Evolutionary conservation across 2,113 vertebrate species (phyloP).

Genomic region (Pseudorasbora parva): DNA sequence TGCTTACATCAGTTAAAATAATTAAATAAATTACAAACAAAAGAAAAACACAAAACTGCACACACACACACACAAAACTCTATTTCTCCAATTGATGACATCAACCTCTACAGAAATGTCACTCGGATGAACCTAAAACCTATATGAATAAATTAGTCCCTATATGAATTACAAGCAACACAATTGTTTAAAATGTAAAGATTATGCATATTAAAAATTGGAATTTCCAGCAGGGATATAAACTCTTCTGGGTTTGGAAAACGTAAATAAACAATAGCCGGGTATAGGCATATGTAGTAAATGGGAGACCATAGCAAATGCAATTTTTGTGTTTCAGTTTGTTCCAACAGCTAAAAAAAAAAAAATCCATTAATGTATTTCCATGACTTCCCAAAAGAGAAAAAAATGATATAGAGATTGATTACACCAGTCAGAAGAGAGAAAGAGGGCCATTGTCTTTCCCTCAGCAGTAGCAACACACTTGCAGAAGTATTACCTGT

Average conservation of each 20-base stretch:
- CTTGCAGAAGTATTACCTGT: neutral
- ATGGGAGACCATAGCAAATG: neutral
- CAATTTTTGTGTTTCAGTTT: neutral
- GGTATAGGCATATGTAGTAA: neutral
- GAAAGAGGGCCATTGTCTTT: neutral
- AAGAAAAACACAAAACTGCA: neutral
- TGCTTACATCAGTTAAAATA: neutral
- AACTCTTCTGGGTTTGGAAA: neutral
- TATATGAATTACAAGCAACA: neutral
- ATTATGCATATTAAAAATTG: too few species aligned
- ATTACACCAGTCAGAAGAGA: neutral
- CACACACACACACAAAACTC: neutral
- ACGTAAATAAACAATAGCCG: neutral
- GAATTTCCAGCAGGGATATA: too few species aligned
- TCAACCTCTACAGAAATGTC: neutral
- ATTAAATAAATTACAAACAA: conserved; percentile 2
- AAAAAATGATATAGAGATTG: neutral
- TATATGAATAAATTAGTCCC: neutral
- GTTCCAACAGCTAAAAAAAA: neutral
- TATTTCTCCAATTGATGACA: neutral
- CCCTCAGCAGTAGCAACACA: neutral
- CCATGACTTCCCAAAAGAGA: neutral
- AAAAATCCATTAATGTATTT: neutral
- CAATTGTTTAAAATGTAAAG: neutral
- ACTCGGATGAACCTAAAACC: neutral